These are phyloP conservation scores for Drosophila mauritiana DNA, from an alignment of 1,140 invertebrate species.

Conservation along the genomic window DNA sequence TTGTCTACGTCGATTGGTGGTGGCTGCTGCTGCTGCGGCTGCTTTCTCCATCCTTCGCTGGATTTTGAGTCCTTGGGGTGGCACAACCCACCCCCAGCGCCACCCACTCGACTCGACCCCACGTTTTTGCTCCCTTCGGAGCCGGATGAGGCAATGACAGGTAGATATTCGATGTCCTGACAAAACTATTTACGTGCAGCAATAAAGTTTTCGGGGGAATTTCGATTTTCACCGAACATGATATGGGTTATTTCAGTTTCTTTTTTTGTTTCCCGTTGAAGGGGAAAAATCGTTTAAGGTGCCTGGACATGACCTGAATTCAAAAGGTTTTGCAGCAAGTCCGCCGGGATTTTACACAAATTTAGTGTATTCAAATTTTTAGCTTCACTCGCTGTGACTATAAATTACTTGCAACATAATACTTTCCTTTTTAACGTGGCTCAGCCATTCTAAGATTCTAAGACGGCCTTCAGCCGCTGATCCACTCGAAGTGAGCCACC, in stretches of 20 bases:
- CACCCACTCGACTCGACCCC: neutral
- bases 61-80: constrained; percentile 8
- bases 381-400: too few relatives aligned
- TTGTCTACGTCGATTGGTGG: constrained; percentile 69
- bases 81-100: neutral
- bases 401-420: neutral
- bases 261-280: too few relatives aligned
- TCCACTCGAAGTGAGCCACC: neutral
- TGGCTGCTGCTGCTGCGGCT: constrained; percentile 1
- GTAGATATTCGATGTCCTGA: constrained; percentile 46
- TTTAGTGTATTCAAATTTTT: too few relatives aligned
- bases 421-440: neutral
- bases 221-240: constrained; percentile 3
- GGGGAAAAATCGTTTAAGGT: neutral
- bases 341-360: too few relatives aligned
- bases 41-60: neutral
- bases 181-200: constrained; percentile 37
- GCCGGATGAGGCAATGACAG: constrained; percentile 34
- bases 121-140: neutral
- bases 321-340: neutral
- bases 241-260: neutral
- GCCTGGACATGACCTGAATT: constrained; percentile 19
- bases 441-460: neutral
- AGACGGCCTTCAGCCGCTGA: neutral
- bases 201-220: constrained; percentile 15